phyloP scores from a whole-genome alignment of 2,113 vertebrate genomes.

The Perca flavescens region DNA sequence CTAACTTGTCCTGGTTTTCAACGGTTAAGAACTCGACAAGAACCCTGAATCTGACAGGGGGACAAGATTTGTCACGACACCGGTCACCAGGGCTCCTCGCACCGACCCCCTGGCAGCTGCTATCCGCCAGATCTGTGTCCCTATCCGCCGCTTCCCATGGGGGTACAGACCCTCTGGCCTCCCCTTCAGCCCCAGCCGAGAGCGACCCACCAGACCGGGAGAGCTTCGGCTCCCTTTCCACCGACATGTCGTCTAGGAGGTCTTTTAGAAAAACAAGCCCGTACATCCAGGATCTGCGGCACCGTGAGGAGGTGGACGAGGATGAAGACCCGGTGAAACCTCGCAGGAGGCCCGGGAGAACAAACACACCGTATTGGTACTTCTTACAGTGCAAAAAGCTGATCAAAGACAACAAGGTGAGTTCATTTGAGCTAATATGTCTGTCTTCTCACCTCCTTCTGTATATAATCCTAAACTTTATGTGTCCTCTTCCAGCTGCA shows the following conservation, averaged over 20 bases:
- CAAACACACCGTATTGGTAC: constrained; percentile 93
- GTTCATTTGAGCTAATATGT: neutral
- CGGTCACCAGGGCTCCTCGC: neutral
- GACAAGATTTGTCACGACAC: neutral
- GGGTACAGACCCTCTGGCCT: neutral
- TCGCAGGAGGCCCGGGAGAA: constrained; percentile 53
- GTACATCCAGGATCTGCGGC: constrained; percentile 72
- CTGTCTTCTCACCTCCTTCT: neutral
- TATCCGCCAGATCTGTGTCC: constrained; percentile 15
- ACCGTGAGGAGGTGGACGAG: constrained; percentile 44
- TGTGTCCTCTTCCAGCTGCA: constrained; percentile 82
- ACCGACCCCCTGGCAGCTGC: neutral
- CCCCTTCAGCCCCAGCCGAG: neutral
- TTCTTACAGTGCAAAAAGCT: constrained; percentile 91
- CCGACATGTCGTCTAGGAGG: constrained; percentile 74
- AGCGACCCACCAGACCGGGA: neutral
- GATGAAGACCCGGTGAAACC: neutral
- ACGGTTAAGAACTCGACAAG: neutral
- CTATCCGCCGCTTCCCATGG: neutral
- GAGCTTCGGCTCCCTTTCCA: constrained; percentile 64
- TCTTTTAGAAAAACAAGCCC: constrained; percentile 85
- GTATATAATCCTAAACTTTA: neutral
- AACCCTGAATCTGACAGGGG: neutral
- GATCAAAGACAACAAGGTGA: constrained; percentile 90
- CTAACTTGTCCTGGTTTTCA: constrained; percentile 12